Conservation (phyloP, 2,888 invertebrate genomes). For the Fragum whitleyi region DNA sequence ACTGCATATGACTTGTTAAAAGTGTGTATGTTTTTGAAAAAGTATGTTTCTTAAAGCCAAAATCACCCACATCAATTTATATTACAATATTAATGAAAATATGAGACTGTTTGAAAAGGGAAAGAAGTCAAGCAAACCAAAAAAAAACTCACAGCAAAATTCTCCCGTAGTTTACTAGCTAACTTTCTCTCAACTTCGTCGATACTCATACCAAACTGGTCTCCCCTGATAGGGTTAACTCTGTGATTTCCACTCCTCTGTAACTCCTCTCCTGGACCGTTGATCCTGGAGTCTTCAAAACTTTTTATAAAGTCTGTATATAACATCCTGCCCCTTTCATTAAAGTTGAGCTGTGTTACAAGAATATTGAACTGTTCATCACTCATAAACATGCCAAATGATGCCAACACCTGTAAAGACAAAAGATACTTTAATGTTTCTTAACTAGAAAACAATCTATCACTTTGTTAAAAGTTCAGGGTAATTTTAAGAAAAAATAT, state of each 20-base stretch:
- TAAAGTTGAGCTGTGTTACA: constrained; percentile 76
- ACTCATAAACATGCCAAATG: constrained; percentile 78
- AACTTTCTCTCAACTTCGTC: constrained; percentile 79
- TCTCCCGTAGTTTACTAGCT: constrained; percentile 80
- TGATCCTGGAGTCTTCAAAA: constrained; percentile 79
- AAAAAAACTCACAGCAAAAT: constrained; percentile 80
- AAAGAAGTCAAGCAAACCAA: too few relatives aligned
- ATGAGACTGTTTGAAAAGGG: too few relatives aligned
- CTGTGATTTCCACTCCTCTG: constrained; percentile 79
- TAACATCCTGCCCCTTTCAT: constrained; percentile 75
- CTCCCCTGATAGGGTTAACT: constrained; percentile 83
- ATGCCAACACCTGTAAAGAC: constrained; percentile 75
- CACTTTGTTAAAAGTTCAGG: too few relatives aligned
- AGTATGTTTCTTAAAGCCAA: too few relatives aligned
- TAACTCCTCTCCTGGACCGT: constrained; percentile 71
- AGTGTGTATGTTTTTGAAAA: too few relatives aligned
- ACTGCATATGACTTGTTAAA: too few relatives aligned
- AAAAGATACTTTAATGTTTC: too few relatives aligned
- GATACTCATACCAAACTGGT: constrained; percentile 80
- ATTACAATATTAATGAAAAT: too few relatives aligned
- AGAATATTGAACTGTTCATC: constrained; percentile 81
- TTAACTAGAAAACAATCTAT: too few relatives aligned
- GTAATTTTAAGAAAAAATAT: too few relatives aligned
- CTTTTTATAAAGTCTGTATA: constrained; percentile 81
- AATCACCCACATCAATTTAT: too few relatives aligned